Percentiles rank a stretch among this genome's conserved stretches.
phyloP scores from a whole-genome alignment of 2,113 vertebrate genomes.

The Larimichthys crocea region DNA sequence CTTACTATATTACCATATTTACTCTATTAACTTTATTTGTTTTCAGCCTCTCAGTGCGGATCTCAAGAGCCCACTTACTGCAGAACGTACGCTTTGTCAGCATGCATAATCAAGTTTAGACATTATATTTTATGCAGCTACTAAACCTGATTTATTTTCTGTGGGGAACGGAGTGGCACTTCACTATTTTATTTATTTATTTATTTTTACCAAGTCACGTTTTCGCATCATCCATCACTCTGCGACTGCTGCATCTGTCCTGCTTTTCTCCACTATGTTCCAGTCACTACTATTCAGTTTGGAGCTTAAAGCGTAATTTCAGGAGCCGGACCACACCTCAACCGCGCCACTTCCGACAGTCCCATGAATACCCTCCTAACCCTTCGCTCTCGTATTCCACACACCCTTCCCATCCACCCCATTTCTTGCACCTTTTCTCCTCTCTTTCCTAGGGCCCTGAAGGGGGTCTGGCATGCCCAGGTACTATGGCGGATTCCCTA shows the following conservation, averaged over 20 bases:
- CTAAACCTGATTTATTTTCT: slow-evolving; percentile 55
- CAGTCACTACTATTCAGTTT: too few relatives aligned
- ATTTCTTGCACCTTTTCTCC: too few relatives aligned
- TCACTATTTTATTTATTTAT: slow-evolving; percentile 6
- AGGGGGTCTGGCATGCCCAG: too few relatives aligned
- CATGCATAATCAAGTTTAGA: slow-evolving; percentile 44
- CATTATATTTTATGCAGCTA: slow-evolving; percentile 36
- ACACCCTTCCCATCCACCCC: too few relatives aligned
- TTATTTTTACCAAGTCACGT: neutral
- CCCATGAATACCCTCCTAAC: too few relatives aligned
- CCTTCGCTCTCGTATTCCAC: too few relatives aligned
- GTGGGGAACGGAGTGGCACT: slow-evolving; percentile 14
- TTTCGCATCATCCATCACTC: slow-evolving; percentile 36
- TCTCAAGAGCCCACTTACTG: slow-evolving; percentile 34
- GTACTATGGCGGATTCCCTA: too few relatives aligned
- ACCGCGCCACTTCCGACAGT: too few relatives aligned
- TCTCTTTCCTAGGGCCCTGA: too few relatives aligned
- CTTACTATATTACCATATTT: slow-evolving; percentile 48
- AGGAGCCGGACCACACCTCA: too few relatives aligned
- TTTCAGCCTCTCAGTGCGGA: slow-evolving; percentile 27
- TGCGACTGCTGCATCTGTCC: slow-evolving; percentile 11
- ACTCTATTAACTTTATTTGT: slow-evolving; percentile 60
- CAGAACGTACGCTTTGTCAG: slow-evolving; percentile 37
- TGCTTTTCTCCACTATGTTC: neutral
- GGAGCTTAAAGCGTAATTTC: too few relatives aligned